Evolutionary conservation across 2,797 vertebrate species (phyloP).

Genomic region (Danio tinwini): DNA sequence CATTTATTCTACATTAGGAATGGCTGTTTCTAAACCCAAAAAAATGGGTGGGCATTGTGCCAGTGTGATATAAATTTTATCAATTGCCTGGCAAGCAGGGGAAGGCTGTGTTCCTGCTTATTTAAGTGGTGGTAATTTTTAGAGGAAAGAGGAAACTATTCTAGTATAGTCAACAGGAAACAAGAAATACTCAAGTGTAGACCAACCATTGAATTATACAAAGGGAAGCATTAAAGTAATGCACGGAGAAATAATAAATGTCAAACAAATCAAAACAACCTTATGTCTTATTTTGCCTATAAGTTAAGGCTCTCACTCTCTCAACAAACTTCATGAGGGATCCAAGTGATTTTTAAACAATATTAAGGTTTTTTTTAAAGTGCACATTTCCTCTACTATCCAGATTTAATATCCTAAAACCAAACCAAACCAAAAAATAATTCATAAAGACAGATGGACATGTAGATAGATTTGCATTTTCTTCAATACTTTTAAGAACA

Average conservation of each 20-base stretch:
- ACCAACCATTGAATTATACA: neutral
- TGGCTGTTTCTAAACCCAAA: constrained; percentile 6
- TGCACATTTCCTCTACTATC: no score
- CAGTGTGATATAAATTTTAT: constrained; percentile 27
- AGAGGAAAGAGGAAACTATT: neutral
- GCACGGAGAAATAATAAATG: neutral
- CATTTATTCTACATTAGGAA: constrained; percentile 33
- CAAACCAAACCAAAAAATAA: no score
- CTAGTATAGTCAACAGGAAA: neutral
- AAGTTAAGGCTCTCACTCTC: neutral
- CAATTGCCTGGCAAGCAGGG: constrained; percentile 16
- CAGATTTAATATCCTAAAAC: no score
- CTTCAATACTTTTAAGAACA: neutral
- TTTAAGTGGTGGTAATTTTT: neutral
- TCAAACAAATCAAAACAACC: neutral
- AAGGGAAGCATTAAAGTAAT: neutral
- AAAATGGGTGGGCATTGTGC: constrained; percentile 9
- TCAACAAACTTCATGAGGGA: neutral
- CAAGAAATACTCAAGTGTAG: neutral
- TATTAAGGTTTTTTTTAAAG: no score
- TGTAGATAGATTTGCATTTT: no score
- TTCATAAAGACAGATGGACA: no score
- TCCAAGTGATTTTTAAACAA: no score
- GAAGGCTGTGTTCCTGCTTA: neutral
- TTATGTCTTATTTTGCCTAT: neutral